These are phyloP conservation scores for Drosophila santomea DNA, from an alignment of 1,140 invertebrate species.

Conservation along the genomic window DNA sequence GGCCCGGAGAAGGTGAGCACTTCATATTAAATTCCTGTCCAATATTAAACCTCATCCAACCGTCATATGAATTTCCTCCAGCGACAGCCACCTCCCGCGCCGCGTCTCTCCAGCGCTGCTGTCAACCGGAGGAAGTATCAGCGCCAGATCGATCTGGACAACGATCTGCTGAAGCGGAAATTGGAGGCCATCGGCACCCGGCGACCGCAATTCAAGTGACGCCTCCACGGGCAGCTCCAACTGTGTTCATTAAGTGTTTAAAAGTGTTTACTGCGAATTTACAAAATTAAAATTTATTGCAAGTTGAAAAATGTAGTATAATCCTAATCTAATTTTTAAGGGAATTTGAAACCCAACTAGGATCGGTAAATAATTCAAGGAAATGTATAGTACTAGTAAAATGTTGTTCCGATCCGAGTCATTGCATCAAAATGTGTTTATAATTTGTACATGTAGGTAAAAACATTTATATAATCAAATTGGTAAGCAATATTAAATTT, in stretches of 20 bases:
- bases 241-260: constrained; percentile 63
- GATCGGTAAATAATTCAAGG: neutral
- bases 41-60: neutral
- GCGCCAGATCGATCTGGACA: constrained; percentile 80
- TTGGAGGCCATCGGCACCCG: constrained; percentile 73
- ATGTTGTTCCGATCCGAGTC: neutral
- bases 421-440: neutral
- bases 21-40: neutral
- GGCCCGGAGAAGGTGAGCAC: constrained; percentile 30
- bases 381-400: neutral
- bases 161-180: constrained; percentile 77
- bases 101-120: constrained; percentile 68
- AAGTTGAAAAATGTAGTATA: constrained; percentile 50
- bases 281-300: constrained; percentile 78
- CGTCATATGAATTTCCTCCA: neutral
- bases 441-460: neutral
- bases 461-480: too few relatives aligned
- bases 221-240: constrained; percentile 19
- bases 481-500: neutral
- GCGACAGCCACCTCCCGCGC: constrained; percentile 26
- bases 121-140: constrained; percentile 80
- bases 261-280: constrained; percentile 68
- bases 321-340: constrained; percentile 5
- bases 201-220: constrained; percentile 61
- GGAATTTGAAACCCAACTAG: neutral